Conservation (phyloP, 2,113 vertebrate genomes). For the Pomatorhinus ruficollis region DNA sequence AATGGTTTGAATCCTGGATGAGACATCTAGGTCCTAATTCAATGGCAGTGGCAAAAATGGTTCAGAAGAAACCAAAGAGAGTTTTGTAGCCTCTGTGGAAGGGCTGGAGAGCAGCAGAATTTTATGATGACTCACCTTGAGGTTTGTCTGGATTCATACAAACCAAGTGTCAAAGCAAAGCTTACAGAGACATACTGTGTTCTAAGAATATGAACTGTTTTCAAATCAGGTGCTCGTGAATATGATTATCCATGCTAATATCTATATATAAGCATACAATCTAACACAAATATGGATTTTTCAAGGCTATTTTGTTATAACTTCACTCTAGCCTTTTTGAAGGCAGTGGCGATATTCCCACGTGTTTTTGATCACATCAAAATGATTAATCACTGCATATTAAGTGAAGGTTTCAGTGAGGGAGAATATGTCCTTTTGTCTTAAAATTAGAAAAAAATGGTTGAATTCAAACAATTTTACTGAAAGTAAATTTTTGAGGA, state of each 20-base stretch:
- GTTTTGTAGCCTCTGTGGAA: background rate
- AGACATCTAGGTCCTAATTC: background rate
- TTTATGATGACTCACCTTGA: background rate
- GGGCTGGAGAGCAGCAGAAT: background rate
- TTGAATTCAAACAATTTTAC: background rate
- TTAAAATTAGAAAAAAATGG: background rate
- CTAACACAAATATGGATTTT: background rate
- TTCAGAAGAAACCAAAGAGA: background rate
- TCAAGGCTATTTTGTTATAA: background rate
- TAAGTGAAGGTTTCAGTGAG: background rate
- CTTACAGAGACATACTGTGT: background rate
- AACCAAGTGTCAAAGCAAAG: background rate
- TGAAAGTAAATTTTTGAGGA: background rate
- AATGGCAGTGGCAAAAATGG: background rate
- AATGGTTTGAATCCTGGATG: background rate
- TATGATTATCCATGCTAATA: background rate
- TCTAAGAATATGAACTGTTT: background rate
- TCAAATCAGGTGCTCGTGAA: background rate
- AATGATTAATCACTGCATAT: background rate
- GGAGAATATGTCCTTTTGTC: background rate
- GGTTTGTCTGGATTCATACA: background rate
- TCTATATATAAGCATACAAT: background rate
- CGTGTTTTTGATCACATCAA: background rate
- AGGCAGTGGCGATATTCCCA: background rate
- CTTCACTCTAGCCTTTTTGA: background rate